phyloP scores from a whole-genome alignment of 2,888 invertebrate species.

The Caenorhabditis drosophilae region DNA sequence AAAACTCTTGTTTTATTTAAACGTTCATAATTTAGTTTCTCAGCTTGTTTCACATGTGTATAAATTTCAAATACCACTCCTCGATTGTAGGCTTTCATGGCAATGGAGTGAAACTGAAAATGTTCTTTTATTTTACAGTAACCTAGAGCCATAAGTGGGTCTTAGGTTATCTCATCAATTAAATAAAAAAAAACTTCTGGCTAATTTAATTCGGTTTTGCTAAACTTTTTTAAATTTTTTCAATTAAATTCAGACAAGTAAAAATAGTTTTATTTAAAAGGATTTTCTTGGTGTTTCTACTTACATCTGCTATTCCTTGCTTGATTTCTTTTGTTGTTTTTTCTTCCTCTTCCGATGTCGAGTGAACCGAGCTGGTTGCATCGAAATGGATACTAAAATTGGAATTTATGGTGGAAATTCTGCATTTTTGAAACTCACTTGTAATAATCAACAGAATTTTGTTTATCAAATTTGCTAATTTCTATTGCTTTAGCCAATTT shows the following conservation, averaged over 20 bases:
- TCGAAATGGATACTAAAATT: not conserved
- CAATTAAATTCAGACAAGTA: too few relatives aligned
- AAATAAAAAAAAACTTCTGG: too few relatives aligned
- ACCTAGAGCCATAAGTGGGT: too few relatives aligned
- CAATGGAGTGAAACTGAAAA: not conserved
- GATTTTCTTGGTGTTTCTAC: too few relatives aligned
- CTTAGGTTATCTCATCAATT: too few relatives aligned
- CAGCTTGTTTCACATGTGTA: not conserved
- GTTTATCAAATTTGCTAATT: conserved; percentile 5
- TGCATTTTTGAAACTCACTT: not conserved
- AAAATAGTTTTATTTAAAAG: too few relatives aligned
- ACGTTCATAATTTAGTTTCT: not conserved
- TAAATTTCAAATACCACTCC: not conserved
- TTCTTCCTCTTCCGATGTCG: not conserved
- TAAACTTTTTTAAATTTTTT: too few relatives aligned
- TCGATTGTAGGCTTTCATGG: not conserved
- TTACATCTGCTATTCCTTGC: too few relatives aligned
- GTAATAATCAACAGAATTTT: conserved; percentile 21
- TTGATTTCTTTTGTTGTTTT: not conserved
- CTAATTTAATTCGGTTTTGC: too few relatives aligned
- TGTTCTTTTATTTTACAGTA: too few relatives aligned
- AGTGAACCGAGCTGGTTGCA: not conserved
- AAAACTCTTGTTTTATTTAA: not conserved
- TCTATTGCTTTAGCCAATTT: conserved; percentile 11
- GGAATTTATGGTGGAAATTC: not conserved